Evolutionary conservation across 1,140 invertebrate genomes (phyloP), one percentile per base, ranked within the genome.

Genomic region (Leptinotarsa texana): DNA sequence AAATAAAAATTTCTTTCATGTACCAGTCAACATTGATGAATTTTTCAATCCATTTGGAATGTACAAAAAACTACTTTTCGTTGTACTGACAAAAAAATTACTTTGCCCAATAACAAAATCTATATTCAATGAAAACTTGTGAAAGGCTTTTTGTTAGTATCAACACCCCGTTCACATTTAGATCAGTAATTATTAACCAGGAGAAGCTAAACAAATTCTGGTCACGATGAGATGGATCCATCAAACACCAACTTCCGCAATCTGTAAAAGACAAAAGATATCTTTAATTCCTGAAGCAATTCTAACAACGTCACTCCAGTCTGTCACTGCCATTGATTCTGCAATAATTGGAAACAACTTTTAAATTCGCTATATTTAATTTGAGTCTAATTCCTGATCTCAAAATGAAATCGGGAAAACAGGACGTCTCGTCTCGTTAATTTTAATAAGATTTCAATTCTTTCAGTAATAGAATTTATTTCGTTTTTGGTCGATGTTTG

Each of bases 261-360:
- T 65, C 27, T 42, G 48, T 42, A 47, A 13, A 18, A 70, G 47
- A 61, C 73, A 48, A 47, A 47, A 69, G 68, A 65, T 22, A 69
- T 69, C 68, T 69, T 69, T 69, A 48, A 69, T 69, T 69, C 48
- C 48, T 49, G 68, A 13, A 69, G 68, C 68, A 18, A 22, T 69
- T 47, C 68, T 69, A 48, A 42, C 68, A 69, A 69, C 68, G 42
- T 69, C 68, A 48, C 68, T 49, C 68, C 48, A 24, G 68, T 69
- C 68, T 69, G 74, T 71, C 74, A 75, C 51, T 75, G 21, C 67
- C 74, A 75, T 75, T 75, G 74, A 75, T 61, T 69, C 33, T 65
- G 74, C 67, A 75, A 75, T 75, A 75, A 75, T 75, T 75, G 74
- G 66, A 75, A 71, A 75, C 74, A 75, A 75, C 74, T 75, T 75